These are phyloP conservation scores for Torymus auratus DNA, from an alignment of 2,888 invertebrate genomes.

Conservation along the genomic window DNA sequence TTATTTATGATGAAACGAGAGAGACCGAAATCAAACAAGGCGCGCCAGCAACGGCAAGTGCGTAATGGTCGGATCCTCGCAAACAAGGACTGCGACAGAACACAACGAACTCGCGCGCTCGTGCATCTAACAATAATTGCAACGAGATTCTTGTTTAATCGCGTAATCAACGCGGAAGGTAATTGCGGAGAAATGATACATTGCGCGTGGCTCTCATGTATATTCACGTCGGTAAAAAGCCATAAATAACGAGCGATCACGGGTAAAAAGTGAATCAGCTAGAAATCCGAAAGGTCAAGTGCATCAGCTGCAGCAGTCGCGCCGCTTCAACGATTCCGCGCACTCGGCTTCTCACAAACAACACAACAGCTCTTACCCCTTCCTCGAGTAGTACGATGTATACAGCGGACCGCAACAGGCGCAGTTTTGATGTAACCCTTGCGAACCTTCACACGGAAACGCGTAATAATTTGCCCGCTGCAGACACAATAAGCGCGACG, in stretches of 20 bases:
- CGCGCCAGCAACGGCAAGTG: no score
- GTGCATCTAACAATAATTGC: not conserved
- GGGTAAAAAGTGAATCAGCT: constrained; percentile 31
- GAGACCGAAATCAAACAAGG: no score
- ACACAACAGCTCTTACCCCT: no score
- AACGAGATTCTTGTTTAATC: constrained; percentile 9
- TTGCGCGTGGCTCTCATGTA: constrained; percentile 5
- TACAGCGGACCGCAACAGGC: not conserved
- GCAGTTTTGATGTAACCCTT: constrained; percentile 31
- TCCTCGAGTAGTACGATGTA: no score
- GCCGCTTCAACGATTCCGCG: no score
- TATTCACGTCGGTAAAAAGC: constrained; percentile 22
- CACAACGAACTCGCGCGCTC: no score
- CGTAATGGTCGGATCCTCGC: no score
- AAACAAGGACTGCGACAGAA: no score
- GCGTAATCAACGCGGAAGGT: constrained; percentile 20
- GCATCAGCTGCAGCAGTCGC: no score
- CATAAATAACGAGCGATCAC: constrained; percentile 31
- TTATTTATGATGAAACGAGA: no score
- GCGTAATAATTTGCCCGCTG: constrained; percentile 24
- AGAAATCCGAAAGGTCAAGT: no score
- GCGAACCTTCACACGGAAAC: constrained; percentile 52
- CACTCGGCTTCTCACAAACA: no score
- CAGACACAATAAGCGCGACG: not conserved
- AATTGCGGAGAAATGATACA: constrained; percentile 42